A percentile compares a stretch with the other conserved stretches of the same genome.
phyloP scores from a whole-genome alignment of 2,888 invertebrate genomes.

The Troides oblongomaculatus region DNA sequence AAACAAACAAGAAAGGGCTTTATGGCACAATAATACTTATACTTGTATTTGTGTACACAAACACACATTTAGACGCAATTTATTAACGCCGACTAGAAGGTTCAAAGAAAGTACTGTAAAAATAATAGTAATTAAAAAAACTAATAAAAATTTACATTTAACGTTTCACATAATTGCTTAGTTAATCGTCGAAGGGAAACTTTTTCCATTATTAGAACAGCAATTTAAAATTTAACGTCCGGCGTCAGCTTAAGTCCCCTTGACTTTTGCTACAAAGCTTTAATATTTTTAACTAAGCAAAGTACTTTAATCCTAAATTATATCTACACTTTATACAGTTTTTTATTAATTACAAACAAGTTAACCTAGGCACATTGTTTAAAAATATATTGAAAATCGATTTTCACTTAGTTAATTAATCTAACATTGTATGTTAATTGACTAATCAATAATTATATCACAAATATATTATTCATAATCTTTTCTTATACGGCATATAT shows the following conservation, averaged over 20 bases:
- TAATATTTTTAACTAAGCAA: constrained; percentile 9
- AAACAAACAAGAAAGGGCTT: too few relatives aligned
- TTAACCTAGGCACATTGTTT: too few relatives aligned
- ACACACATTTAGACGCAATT: neutral
- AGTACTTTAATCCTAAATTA: constrained; percentile 11
- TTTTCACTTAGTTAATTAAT: too few relatives aligned
- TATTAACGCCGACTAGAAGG: neutral
- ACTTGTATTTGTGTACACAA: neutral
- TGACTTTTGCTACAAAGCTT: constrained; percentile 1
- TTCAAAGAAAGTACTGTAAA: neutral
- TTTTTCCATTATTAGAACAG: constrained; percentile 58
- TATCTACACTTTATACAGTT: neutral
- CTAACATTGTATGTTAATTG: too few relatives aligned
- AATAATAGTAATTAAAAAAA: neutral
- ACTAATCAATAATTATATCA: too few relatives aligned
- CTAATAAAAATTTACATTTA: constrained; percentile 19
- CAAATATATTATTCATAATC: too few relatives aligned
- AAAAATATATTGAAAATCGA: too few relatives aligned
- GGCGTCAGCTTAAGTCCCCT: constrained; percentile 13
- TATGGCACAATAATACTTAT: neutral
- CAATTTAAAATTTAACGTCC: constrained; percentile 33
- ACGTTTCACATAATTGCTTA: constrained; percentile 45
- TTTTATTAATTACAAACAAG: neutral
- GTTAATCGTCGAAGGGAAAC: constrained; percentile 49
- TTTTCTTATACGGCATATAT: too few relatives aligned